Base-by-base conservation (phyloP, 2,113 vertebrate species). In the Alouatta palliata region DNA sequence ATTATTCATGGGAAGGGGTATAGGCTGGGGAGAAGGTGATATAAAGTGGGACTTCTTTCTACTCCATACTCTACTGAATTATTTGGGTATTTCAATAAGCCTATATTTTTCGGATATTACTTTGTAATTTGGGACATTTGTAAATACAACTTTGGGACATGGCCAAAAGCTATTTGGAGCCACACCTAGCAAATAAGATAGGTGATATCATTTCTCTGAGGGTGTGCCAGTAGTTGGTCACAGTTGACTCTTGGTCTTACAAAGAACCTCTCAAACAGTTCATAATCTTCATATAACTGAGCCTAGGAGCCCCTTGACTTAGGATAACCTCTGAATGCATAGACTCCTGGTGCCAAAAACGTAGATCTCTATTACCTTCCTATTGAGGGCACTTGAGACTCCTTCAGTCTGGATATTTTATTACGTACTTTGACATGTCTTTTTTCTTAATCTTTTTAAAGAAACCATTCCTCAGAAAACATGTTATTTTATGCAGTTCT, bases 381-480 rank as follows among this genome's bases (percentile, higher is more conserved):
- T 20, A 43, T 23, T 81, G 20, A 37, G 47, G 30, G 25, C 37
- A 43, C 35, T 40, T 6, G 17, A 45, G 45, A n/a, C 47, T 83
- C 88, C 35, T 85, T 84, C 87, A 45, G n/a, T 58, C 86, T 91
- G 25, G 58, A 68, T 88, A 96, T 88, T 88, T 95, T 49, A 66
- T 77, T 91, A 30, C 52, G 61, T 13, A 47, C 43, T 96, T 68
- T 37, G 87, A 79, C 73, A 49, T 40, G 4, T 16, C 47, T 87
- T 89, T 93, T 83, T 77, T 37, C 43, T 77, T 89, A 79, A 43
- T 83, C 95, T 93, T 97, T 93, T 61, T 70, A 70, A 95, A 96
- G 94, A 97, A 96, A 86, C 20, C 37, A 61, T 91, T 80, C 54
- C 79, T 97, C 77, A 81, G 30, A 95, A 83, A 97, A 96, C 82